Percentiles rank a stretch among this genome's conserved stretches.
Evolutionary conservation across 2,113 vertebrate species (phyloP).

Genomic region (Madoqua kirkii): DNA sequence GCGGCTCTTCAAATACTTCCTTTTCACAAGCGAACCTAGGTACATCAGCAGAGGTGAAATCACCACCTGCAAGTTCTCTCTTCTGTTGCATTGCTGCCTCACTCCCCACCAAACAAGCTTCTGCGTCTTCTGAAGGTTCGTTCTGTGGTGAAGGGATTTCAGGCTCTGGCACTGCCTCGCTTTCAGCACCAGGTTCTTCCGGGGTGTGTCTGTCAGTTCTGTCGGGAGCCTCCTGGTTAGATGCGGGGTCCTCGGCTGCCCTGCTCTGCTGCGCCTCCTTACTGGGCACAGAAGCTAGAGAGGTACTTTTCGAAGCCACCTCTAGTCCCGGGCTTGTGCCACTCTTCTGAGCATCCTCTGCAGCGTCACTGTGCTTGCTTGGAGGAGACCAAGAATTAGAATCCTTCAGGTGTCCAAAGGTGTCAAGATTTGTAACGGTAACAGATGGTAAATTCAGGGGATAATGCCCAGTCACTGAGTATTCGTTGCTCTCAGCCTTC

Average conservation of each 20-base stretch:
- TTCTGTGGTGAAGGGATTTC: constrained; percentile 63
- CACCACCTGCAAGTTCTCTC: constrained; percentile 52
- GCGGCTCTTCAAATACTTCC: constrained; percentile 72
- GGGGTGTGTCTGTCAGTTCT: background rate
- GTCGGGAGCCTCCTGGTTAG: constrained; percentile 46
- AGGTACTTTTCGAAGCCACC: constrained; percentile 68
- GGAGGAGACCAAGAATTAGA: constrained; percentile 75
- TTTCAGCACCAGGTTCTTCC: constrained; percentile 51
- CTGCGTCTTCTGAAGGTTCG: constrained; percentile 49
- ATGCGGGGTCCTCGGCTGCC: constrained; percentile 34
- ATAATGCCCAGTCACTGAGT: constrained; percentile 85
- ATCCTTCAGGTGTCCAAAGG: constrained; percentile 81
- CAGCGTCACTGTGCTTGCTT: constrained; percentile 46
- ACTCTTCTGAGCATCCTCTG: constrained; percentile 25
- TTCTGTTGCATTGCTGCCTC: constrained; percentile 62
- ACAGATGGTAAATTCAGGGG: constrained; percentile 78
- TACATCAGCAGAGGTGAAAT: constrained; percentile 60
- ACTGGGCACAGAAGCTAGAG: background rate
- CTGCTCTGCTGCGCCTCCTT: constrained; percentile 71
- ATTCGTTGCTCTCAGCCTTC: constrained; percentile 80
- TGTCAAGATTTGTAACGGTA: constrained; percentile 77
- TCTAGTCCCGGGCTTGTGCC: background rate
- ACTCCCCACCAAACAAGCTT: constrained; percentile 41
- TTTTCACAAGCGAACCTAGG: constrained; percentile 70
- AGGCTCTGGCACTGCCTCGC: constrained; percentile 60